phyloP scores from a whole-genome alignment of 2,797 vertebrate species.

The Oophaga sylvatica region DNA sequence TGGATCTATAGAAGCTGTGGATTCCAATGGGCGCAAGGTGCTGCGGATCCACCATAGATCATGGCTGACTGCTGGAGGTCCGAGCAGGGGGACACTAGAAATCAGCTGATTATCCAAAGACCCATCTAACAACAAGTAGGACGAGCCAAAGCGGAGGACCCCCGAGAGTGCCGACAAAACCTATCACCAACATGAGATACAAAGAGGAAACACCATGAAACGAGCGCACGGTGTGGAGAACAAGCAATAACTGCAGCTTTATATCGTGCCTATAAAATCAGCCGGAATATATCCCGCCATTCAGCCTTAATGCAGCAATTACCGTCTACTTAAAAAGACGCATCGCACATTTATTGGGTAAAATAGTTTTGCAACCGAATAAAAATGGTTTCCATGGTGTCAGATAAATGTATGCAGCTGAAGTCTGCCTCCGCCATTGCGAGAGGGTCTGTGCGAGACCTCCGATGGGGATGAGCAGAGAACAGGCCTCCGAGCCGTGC shows the following conservation, averaged over 20 bases:
- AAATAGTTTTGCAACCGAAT: neutral
- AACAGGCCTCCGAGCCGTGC: neutral
- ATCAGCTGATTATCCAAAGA: too few species aligned
- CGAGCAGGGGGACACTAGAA: too few species aligned
- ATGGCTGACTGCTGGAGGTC: too few species aligned
- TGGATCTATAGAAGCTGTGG: too few species aligned
- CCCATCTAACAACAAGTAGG: neutral
- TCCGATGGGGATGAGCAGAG: neutral
- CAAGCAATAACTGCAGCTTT: neutral
- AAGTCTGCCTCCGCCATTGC: neutral
- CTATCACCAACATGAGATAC: neutral
- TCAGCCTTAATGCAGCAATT: conserved; percentile 22
- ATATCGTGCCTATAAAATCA: neutral
- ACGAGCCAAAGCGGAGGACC: too few species aligned
- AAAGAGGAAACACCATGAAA: neutral
- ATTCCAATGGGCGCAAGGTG: too few species aligned
- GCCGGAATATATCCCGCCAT: neutral
- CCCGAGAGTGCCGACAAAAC: neutral
- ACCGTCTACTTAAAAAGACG: conserved; percentile 12
- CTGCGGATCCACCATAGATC: too few species aligned
- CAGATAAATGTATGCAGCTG: neutral
- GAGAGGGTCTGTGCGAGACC: conserved; percentile 1
- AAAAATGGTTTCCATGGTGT: conserved; percentile 36
- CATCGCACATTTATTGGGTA: conserved; percentile 1
- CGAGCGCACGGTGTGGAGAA: neutral